A percentile compares a stretch with the other conserved stretches of the same genome.
Evolutionary conservation across 2,888 invertebrate species (phyloP).

Genomic region (Spilosoma lubricipeda): DNA sequence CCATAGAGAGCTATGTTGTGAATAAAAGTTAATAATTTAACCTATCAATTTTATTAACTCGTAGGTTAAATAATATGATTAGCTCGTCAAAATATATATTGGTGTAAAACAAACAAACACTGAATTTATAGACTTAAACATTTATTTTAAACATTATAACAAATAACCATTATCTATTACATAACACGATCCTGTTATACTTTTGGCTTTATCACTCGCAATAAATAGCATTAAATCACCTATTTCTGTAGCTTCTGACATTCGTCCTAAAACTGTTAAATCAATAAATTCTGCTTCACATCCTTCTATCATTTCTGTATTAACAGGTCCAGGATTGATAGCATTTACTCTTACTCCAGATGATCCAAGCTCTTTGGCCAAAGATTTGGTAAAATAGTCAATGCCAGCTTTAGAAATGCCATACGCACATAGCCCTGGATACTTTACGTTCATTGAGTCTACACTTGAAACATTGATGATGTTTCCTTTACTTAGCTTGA

Average conservation of each 20-base stretch:
- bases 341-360: constrained; percentile 36
- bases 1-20: too few relatives aligned
- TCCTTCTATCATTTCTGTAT: constrained; percentile 21
- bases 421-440: constrained; percentile 13
- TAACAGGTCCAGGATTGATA: constrained; percentile 31
- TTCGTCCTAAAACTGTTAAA: neutral
- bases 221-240: constrained; percentile 54
- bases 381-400: constrained; percentile 26
- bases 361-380: constrained; percentile 26
- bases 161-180: constrained; percentile 47
- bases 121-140: neutral
- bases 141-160: neutral
- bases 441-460: constrained; percentile 1
- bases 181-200: constrained; percentile 50
- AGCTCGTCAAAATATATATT: neutral
- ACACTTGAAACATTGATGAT: constrained; percentile 58
- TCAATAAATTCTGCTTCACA: neutral
- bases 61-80: neutral
- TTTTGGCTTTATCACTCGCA: constrained; percentile 54
- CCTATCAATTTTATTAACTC: neutral
- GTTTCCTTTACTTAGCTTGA: constrained; percentile 54
- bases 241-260: constrained; percentile 62
- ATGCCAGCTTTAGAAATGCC: constrained; percentile 35
- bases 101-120: neutral
- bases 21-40: too few relatives aligned